Evolutionary conservation across 2,888 invertebrate genomes (phyloP).

Genomic region (Arrhopalites spinosus): DNA sequence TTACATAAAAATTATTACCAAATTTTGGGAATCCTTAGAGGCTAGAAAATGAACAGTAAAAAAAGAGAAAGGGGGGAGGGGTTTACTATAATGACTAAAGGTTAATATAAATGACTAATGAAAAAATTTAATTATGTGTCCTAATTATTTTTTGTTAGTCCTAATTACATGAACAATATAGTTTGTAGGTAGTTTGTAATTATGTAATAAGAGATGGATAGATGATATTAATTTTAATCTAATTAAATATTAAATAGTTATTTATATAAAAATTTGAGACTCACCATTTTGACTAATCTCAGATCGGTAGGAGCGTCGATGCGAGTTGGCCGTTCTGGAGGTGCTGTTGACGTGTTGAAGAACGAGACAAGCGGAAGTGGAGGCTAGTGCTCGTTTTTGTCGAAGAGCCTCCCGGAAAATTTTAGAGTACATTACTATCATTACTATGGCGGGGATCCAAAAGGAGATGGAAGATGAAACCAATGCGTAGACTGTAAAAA

Average conservation of each 20-base stretch:
- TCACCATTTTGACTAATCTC: slow-evolving; percentile 56
- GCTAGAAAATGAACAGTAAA: neutral
- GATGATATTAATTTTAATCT: neutral
- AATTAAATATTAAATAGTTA: neutral
- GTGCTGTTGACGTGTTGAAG: slow-evolving; percentile 56
- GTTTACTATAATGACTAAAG: no score
- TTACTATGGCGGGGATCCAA: slow-evolving; percentile 94
- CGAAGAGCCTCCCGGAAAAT: slow-evolving; percentile 89
- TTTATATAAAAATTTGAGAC: slow-evolving; percentile 16
- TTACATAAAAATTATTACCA: neutral
- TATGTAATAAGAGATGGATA: no score
- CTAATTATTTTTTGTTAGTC: no score
- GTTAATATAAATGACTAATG: no score
- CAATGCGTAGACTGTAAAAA: slow-evolving; percentile 72
- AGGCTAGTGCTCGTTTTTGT: slow-evolving; percentile 71
- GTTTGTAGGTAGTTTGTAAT: no score
- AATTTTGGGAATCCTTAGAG: neutral
- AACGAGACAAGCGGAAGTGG: slow-evolving; percentile 56
- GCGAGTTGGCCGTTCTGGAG: slow-evolving; percentile 47
- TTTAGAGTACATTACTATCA: slow-evolving; percentile 87
- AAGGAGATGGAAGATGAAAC: slow-evolving; percentile 91
- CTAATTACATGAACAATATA: no score
- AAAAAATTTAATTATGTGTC: no score
- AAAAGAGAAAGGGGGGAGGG: no score
- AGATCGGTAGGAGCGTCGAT: slow-evolving; percentile 55